A percentile compares a stretch with the other conserved stretches of the same genome.
These are phyloP conservation scores for Leptinotarsa haldemani DNA, from an alignment of 2,888 invertebrate genomes.

Conservation along the genomic window DNA sequence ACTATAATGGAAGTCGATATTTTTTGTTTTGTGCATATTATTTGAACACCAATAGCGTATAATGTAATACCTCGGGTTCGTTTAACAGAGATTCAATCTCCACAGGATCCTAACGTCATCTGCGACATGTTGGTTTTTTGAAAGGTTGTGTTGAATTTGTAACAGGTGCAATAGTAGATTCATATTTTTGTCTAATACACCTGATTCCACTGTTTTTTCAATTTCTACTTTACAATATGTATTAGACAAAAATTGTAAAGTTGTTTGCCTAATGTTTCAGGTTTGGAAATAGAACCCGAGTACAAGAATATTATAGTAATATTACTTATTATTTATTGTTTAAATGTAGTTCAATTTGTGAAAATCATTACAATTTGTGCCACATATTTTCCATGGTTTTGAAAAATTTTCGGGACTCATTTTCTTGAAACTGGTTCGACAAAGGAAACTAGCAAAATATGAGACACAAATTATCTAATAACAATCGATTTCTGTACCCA, in stretches of 20 bases:
- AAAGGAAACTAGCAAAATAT: slow-evolving; percentile 4
- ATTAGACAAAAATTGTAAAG: not conserved
- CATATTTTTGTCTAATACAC: slow-evolving; percentile 23
- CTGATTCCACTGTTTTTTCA: not conserved
- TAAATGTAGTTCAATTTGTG: slow-evolving; percentile 16
- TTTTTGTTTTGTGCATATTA: slow-evolving; percentile 58
- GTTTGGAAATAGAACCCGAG: slow-evolving; percentile 18
- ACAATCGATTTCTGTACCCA: not conserved
- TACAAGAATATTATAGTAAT: slow-evolving; percentile 7
- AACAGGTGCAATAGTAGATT: slow-evolving; percentile 50
- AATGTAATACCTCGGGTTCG: slow-evolving; percentile 17
- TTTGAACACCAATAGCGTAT: slow-evolving; percentile 56
- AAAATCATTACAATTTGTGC: slow-evolving; percentile 1
- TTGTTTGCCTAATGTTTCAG: not conserved
- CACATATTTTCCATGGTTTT: not conserved
- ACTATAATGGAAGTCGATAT: slow-evolving; percentile 61
- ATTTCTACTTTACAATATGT: not conserved
- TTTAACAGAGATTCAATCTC: not conserved
- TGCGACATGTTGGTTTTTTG: not conserved
- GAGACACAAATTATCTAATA: not conserved
- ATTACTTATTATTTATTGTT: not conserved
- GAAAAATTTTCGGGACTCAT: not conserved
- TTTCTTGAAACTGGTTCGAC: not conserved
- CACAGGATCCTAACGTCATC: not conserved
- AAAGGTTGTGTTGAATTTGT: slow-evolving; percentile 29